Evolutionary conservation across 2,888 invertebrate genomes (phyloP).

Genomic region (Himalopsyche tibetana): DNA sequence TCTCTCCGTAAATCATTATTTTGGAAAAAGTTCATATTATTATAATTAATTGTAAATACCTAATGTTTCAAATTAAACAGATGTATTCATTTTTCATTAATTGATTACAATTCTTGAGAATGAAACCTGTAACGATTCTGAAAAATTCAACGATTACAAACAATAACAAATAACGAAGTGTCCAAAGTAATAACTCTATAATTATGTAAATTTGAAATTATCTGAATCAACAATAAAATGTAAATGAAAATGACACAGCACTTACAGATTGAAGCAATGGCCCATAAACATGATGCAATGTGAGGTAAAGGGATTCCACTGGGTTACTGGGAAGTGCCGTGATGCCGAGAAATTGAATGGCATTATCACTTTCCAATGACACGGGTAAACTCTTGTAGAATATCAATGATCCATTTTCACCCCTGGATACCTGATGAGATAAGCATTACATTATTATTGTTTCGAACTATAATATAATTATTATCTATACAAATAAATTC

Average conservation of each 20-base stretch:
- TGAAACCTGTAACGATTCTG: no score
- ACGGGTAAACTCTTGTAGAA: conserved; percentile 72
- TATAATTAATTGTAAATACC: no score
- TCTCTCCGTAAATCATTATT: not conserved
- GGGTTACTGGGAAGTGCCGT: conserved; percentile 71
- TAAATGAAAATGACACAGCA: not conserved
- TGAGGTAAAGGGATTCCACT: conserved; percentile 73
- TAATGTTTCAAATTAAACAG: not conserved
- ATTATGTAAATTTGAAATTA: not conserved
- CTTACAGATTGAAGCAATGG: conserved; percentile 72
- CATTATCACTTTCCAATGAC: conserved; percentile 69
- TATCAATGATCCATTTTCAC: conserved; percentile 72
- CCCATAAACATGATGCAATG: conserved; percentile 73
- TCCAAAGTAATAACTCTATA: no score
- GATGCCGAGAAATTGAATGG: conserved; percentile 71
- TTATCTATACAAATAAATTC: no score
- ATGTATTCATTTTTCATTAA: not conserved
- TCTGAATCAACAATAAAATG: not conserved
- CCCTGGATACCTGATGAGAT: conserved; percentile 65
- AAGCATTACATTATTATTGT: not conserved
- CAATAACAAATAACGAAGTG: no score
- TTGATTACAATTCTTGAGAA: no score
- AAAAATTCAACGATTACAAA: no score
- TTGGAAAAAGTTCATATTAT: not conserved
- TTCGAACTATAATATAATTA: no score